Percentiles rank a stretch among this genome's conserved stretches.
Evolutionary conservation across 2,888 invertebrate species (phyloP).

Genomic region (Phaedon cochleariae): DNA sequence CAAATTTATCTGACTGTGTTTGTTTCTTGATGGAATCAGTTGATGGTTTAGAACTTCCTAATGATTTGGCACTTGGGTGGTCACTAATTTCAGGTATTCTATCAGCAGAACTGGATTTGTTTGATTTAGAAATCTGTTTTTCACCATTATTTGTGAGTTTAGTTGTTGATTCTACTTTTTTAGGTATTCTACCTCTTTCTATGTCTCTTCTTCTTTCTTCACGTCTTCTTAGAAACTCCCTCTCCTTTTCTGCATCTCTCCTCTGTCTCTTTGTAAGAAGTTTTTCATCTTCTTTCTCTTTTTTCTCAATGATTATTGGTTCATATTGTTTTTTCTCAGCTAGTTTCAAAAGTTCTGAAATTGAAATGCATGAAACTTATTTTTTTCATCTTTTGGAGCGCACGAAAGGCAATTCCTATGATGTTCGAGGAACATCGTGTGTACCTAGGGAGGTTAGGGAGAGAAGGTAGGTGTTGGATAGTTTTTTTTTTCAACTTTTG

Average conservation of each 20-base stretch:
- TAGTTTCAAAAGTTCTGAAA: slow-evolving; percentile 76
- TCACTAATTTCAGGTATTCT: slow-evolving; percentile 27
- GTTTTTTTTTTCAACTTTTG: too few relatives aligned
- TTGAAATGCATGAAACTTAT: too few relatives aligned
- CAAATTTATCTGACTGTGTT: not conserved
- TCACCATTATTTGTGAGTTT: slow-evolving; percentile 7
- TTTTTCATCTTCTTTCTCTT: slow-evolving; percentile 69
- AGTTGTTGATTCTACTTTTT: slow-evolving; percentile 27
- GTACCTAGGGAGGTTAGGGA: too few relatives aligned
- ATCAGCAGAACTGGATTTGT: not conserved
- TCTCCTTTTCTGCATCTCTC: slow-evolving; percentile 76
- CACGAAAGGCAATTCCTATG: too few relatives aligned
- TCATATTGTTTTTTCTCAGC: slow-evolving; percentile 86
- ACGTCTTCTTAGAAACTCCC: slow-evolving; percentile 69
- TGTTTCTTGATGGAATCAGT: not conserved
- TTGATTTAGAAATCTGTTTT: not conserved
- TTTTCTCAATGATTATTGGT: slow-evolving; percentile 72
- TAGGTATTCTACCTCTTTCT: slow-evolving; percentile 37
- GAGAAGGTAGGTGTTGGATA: too few relatives aligned
- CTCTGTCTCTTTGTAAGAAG: slow-evolving; percentile 84
- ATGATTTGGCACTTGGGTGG: slow-evolving; percentile 22
- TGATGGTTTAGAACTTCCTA: not conserved
- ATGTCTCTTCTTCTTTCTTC: slow-evolving; percentile 52
- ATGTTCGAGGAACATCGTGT: too few relatives aligned
- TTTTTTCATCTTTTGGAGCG: too few relatives aligned